Conservation (phyloP, 2,797 vertebrate genomes). For the Coracias cyanogaster region DNA sequence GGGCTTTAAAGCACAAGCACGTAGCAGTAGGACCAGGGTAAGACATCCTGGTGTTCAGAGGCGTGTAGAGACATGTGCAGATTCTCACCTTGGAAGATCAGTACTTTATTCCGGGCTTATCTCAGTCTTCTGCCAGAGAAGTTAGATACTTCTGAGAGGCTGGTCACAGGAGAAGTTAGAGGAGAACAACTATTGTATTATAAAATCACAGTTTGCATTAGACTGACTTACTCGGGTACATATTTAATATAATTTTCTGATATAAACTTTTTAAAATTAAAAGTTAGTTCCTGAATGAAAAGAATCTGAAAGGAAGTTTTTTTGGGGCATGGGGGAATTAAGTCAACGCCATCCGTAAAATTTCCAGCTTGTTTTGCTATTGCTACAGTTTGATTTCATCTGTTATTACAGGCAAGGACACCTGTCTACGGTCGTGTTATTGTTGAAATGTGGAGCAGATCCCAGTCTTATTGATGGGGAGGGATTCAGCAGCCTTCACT, state of each 20-base stretch:
- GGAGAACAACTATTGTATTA: not conserved
- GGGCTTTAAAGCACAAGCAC: not conserved
- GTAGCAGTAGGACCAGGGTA: not conserved
- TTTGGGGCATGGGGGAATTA: not conserved
- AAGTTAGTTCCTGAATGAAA: not conserved
- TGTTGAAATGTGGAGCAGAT: conserved; percentile 92
- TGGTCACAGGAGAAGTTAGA: not conserved
- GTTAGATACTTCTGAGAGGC: not conserved
- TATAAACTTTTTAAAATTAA: not conserved
- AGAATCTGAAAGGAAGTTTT: not conserved
- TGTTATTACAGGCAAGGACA: conserved; percentile 91
- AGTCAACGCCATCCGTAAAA: not conserved
- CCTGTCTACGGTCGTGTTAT: conserved; percentile 91
- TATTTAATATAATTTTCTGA: not conserved
- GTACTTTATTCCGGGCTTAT: not conserved
- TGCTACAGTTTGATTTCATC: not conserved
- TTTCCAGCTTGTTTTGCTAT: not conserved
- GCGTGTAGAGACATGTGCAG: not conserved
- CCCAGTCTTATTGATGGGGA: conserved; percentile 91
- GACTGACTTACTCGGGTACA: not conserved
- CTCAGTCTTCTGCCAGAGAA: not conserved
- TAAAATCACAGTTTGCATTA: not conserved
- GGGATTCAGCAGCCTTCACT: conserved; percentile 91
- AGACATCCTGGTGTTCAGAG: not conserved
- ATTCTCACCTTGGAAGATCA: not conserved